Percentiles rank a stretch among this genome's conserved stretches.
Evolutionary conservation across 1,140 invertebrate genomes (phyloP).

Genomic region (Sesamia nonagrioides): DNA sequence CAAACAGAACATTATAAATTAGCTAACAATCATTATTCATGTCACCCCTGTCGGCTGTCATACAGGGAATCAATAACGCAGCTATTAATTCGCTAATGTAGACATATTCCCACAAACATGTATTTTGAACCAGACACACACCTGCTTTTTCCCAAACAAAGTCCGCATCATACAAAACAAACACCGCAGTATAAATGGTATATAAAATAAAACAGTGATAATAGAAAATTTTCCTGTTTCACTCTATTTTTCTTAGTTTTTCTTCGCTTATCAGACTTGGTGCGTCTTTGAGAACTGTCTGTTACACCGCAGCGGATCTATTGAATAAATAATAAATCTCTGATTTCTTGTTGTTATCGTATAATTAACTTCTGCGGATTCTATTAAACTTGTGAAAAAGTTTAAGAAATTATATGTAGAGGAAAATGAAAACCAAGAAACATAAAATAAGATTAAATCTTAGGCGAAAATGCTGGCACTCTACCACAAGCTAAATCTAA

Average conservation of each 20-base stretch:
- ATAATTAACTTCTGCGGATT: background rate
- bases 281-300: background rate
- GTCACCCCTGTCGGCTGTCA: constrained; percentile 10
- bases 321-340: background rate
- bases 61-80: constrained; percentile 4
- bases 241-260: constrained; percentile 54
- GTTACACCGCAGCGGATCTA: constrained; percentile 20
- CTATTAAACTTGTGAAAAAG: background rate
- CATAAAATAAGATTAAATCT: too few species aligned
- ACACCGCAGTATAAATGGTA: constrained; percentile 18
- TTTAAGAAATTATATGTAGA: background rate
- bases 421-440: background rate
- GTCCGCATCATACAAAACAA: constrained; percentile 12
- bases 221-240: constrained; percentile 52
- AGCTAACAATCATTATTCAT: constrained; percentile 27
- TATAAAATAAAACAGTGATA: constrained; percentile 33
- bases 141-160: constrained; percentile 13
- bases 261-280: constrained; percentile 51
- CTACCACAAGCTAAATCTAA: too few species aligned
- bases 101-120: constrained; percentile 34
- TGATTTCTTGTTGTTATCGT: background rate
- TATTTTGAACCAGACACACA: constrained; percentile 4
- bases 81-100: constrained; percentile 14
- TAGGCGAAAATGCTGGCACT: too few species aligned
- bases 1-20: constrained; percentile 6